A percentile compares a stretch with the other conserved stretches of the same genome.
phyloP scores from a whole-genome alignment of 1,140 invertebrate species.

The Lethrus apterus region DNA sequence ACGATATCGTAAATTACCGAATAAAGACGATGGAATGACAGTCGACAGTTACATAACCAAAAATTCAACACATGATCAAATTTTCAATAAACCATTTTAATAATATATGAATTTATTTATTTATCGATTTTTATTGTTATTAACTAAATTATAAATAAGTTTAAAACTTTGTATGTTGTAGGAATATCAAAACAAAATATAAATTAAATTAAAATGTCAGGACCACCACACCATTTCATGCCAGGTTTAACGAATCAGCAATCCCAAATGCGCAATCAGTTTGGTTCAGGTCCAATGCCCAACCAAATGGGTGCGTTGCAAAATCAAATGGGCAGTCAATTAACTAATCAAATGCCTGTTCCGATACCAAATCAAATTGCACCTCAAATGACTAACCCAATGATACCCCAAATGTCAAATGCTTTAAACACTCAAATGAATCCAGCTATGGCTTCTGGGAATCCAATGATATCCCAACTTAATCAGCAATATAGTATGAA shows the following conservation, averaged over 20 bases:
- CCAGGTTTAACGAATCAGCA: conserved; percentile 50
- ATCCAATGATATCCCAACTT: conserved; percentile 31
- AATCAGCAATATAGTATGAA: conserved; percentile 34
- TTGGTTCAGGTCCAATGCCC: conserved; percentile 44
- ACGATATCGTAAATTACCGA: no score
- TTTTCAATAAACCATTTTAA: no score
- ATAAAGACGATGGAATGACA: no score
- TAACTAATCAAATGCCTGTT: conserved; percentile 30
- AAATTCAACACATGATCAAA: no score
- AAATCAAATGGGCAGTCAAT: conserved; percentile 42
- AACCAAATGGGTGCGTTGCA: conserved; percentile 49
- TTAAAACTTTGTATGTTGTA: no score
- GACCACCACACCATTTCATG: conserved; percentile 51
- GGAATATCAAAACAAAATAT: no score
- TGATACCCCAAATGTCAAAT: conserved; percentile 45
- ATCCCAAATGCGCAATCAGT: conserved; percentile 47
- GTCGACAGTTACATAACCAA: no score
- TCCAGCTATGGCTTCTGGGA: conserved; percentile 26
- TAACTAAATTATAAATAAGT: no score
- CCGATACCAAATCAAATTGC: conserved; percentile 33
- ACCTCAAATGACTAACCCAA: conserved; percentile 25
- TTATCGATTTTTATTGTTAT: no score
- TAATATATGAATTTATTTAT: no score
- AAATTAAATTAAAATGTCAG: conserved; percentile 52
- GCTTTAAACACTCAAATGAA: conserved; percentile 43